These are phyloP conservation scores for Epinephelus coioides DNA, from an alignment of 2,797 vertebrate genomes.

Conservation along the genomic window DNA sequence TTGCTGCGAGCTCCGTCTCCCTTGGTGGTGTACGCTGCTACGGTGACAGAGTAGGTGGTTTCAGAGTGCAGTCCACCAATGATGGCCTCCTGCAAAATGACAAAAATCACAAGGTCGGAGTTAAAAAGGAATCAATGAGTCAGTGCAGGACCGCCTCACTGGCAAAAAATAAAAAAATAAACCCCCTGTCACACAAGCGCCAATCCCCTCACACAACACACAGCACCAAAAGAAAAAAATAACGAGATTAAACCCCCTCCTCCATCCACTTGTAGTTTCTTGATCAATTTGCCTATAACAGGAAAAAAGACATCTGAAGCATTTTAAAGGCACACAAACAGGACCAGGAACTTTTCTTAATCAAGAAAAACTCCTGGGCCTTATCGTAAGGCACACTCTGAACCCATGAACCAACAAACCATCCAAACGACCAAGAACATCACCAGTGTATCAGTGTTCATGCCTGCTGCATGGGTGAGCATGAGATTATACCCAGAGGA, in stretches of 20 bases:
- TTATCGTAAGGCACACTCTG: conserved; percentile 63
- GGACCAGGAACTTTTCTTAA: conserved; percentile 74
- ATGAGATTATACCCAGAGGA: conserved; percentile 61
- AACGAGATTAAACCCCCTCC: conserved; percentile 47
- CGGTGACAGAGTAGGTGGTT: conserved; percentile 96
- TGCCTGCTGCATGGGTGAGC: conserved; percentile 65
- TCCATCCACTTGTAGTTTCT: conserved; percentile 42
- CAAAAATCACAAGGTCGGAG: conserved; percentile 37
- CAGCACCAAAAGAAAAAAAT: conserved; percentile 57
- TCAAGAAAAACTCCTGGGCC: conserved; percentile 71
- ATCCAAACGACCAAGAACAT: conserved; percentile 71
- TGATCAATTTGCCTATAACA: conserved; percentile 44
- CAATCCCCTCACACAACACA: conserved; percentile 59
- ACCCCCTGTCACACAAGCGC: conserved; percentile 64
- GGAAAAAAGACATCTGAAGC: conserved; percentile 44
- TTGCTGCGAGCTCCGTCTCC: conserved; percentile 98
- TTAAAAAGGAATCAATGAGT: conserved; percentile 35
- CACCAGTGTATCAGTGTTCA: conserved; percentile 81
- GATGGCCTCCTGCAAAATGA: conserved; percentile 89
- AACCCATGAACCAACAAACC: conserved; percentile 77
- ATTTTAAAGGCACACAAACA: conserved; percentile 55
- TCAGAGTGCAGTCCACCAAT: conserved; percentile 94
- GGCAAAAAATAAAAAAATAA: conserved; percentile 1
- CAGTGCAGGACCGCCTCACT: conserved; percentile 21
- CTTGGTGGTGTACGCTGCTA: conserved; percentile 97